A percentile compares a stretch with the other conserved stretches of the same genome.
phyloP scores from a whole-genome alignment of 1,140 invertebrate genomes.

The Cydia fagiglandana region DNA sequence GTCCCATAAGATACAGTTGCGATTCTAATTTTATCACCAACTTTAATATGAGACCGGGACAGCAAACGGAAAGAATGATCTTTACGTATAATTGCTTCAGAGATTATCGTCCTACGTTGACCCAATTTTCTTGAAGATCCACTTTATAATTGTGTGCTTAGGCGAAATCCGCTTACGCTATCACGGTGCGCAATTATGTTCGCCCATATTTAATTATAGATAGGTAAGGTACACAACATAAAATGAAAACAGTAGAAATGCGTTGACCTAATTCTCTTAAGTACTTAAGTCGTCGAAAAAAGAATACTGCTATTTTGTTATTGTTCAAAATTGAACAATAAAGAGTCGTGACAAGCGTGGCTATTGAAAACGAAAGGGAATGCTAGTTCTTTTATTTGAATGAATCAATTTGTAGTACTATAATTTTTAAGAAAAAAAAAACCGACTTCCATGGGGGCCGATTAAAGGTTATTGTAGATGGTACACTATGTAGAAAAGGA shows the following conservation, averaged over 20 bases:
- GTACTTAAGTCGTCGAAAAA: background rate
- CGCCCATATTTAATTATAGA: no score
- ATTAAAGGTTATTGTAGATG: no score
- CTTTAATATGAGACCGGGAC: no score
- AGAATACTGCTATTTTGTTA: background rate
- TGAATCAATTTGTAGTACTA: background rate
- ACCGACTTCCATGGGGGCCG: no score
- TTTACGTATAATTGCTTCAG: constrained; percentile 1
- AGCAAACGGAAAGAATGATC: background rate
- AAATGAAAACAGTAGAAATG: no score
- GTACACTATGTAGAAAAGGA: no score
- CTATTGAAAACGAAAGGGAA: constrained; percentile 20
- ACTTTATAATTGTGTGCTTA: background rate
- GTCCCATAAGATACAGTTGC: background rate
- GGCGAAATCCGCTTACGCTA: background rate
- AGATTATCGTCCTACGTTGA: background rate
- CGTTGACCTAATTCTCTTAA: constrained; percentile 12
- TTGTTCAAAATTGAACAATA: background rate
- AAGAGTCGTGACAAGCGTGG: constrained; percentile 7
- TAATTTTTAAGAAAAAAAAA: no score
- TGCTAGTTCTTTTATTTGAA: background rate
- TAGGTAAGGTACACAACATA: background rate
- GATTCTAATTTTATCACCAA: background rate
- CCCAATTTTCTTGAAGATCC: background rate
- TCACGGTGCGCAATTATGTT: background rate